Evolutionary conservation across 1,140 invertebrate genomes (phyloP), one percentile per base, ranked within the genome.

Genomic region (Camponotus floridanus): DNA sequence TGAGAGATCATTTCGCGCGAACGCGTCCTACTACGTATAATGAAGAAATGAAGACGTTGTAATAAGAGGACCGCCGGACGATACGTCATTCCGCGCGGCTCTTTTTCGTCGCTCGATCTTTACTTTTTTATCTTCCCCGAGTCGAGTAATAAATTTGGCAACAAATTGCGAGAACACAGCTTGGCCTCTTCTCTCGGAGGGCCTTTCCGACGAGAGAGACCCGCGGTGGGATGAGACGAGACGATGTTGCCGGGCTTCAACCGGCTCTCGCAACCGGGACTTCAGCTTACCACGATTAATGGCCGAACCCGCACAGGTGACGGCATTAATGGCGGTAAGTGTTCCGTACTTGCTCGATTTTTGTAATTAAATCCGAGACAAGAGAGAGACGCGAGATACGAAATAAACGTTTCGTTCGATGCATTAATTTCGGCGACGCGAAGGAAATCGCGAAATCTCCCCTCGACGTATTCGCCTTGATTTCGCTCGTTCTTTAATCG

Each of bases 131-230:
- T 90, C 88, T 87, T 51, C 48, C 26, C 21, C 76, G 68, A 51
- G 15, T 68, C 68, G 71, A 84, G 90, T 91, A 91, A 91, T 91
- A 91, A 90, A 89, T 89, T 91, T 91, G 85, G 89, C 86, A 90
- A 90, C 89, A 90, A 90, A 90, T 90, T 90, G 88, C 89, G 88
- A 90, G 89, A 90, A 90, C 89, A 84, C 88, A 90, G 89, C 88
- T 90, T 90, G 88, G 85, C 85, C 83, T 51, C 48, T 51, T 51
- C 48, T 51, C 15, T 80, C 79, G 70, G 79, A 78, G 85, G 71
- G 86, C 74, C 64, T 86, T 83, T 68, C 79, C 45, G 45, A 13
- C 42, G 42, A n/a, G n/a, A n/a, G n/a, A n/a, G n/a, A 45, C 5
- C 70, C 18, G 59, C 73, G 67, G 67, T 76, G 73, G 83, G 79